Conservation (phyloP, 1,140 invertebrate species). For the Leptopilina boulardi region DNA sequence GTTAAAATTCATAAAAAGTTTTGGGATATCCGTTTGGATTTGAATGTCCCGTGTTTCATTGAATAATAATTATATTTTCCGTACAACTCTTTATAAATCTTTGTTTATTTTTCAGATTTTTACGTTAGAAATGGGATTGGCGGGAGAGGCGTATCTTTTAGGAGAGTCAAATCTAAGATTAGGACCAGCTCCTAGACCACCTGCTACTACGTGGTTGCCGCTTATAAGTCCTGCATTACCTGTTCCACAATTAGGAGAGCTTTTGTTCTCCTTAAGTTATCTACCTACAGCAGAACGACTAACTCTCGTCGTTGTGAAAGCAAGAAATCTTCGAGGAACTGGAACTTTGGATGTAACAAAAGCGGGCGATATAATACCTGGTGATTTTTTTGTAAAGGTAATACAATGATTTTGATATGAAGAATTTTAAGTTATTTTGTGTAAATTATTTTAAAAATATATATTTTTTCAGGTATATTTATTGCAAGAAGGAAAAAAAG, state of each 20-base stretch:
- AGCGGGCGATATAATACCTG: constrained; percentile 54
- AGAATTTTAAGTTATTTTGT: too few relatives aligned
- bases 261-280: constrained; percentile 79
- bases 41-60: too few relatives aligned
- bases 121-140: constrained; percentile 59
- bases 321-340: constrained; percentile 73
- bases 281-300: constrained; percentile 79
- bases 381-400: constrained; percentile 73
- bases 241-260: constrained; percentile 78
- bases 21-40: too few relatives aligned
- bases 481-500: constrained; percentile 85
- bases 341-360: not conserved
- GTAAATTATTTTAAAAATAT: constrained; percentile 7
- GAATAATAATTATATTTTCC: too few relatives aligned
- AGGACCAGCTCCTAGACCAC: constrained; percentile 70
- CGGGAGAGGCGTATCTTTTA: constrained; percentile 47
- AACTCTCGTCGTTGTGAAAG: constrained; percentile 79
- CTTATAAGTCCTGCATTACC: constrained; percentile 76
- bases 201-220: constrained; percentile 76
- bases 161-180: constrained; percentile 76
- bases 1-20: too few relatives aligned
- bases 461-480: constrained; percentile 81
- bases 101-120: constrained; percentile 58
- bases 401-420: not conserved
- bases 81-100: too few relatives aligned